Base-by-base conservation (phyloP, 2,113 vertebrate species). In the Alces alces region DNA sequence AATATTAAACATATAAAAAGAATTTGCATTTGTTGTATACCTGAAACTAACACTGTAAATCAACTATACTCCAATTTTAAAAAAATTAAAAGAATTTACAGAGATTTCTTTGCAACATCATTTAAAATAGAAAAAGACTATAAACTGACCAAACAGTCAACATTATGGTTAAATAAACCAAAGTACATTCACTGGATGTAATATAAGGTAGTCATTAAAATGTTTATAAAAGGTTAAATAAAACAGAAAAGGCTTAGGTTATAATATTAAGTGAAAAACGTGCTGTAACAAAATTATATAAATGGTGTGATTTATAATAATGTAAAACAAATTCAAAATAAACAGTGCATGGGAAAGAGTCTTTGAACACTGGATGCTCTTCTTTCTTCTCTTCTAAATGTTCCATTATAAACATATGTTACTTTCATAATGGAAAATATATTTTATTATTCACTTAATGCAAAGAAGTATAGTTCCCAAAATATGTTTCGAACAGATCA, bases 371-470 rank as follows among this genome's bases (percentile, higher is more conserved):
- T 92, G 19, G 52, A 89, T 95, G 36, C 21, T 88, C 60, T 89
- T 92, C 45, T 64, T 95, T 89, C 30, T 64, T 86, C 58, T 79
- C 12, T 52, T 89, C 64, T 78, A 79, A 76, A 89, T 92, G 84
- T 85, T 96, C 47, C 60, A 92, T 21, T 83, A 95, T 28, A 84
- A 84, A 88, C 43, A 88, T 43, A 39, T 64, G 92, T 79, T 92
- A 96, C 30, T 66, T 88, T 92, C 10, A 92, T 47, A 84, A 95
- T 92, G 21, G 55, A 66, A 89, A 95, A 76, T 47, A 84, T 57
- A 85, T 27, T 92, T 73, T 66, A 83, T 61, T 92, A 88, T 78
- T 27, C 25, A 76, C 47, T 15, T 36, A 95, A 92, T 33, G 76
- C 84, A 55, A 84, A 92, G 54, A 88, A 91, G 23, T 57, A 33